Conservation (phyloP, 2,113 vertebrate genomes). For the Microtus pennsylvanicus region DNA sequence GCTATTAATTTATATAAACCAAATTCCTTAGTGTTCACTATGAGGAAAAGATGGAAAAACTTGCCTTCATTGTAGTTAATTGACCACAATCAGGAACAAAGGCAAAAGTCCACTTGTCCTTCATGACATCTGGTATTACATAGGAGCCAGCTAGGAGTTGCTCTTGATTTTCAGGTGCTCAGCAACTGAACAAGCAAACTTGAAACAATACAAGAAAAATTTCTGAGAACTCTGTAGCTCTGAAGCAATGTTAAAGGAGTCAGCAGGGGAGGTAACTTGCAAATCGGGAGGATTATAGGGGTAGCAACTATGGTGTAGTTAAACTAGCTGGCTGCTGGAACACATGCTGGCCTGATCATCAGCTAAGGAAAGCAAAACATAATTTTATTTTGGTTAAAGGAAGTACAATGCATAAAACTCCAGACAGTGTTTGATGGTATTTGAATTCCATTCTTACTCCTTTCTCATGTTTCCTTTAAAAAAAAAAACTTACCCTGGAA, state of each 20-base stretch:
- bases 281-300: background rate
- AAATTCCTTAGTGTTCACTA: background rate
- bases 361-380: background rate
- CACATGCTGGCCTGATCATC: slow-evolving; percentile 5
- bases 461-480: slow-evolving; percentile 57
- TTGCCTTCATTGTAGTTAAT: slow-evolving; percentile 6
- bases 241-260: slow-evolving; percentile 2
- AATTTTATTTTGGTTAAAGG: slow-evolving; percentile 62
- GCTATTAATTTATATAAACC: background rate
- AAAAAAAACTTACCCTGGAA: slow-evolving; percentile 55
- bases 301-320: background rate
- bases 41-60: background rate
- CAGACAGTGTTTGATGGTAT: slow-evolving; percentile 38
- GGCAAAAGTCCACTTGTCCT: slow-evolving; percentile 24
- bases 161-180: slow-evolving; percentile 47
- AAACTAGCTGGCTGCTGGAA: slow-evolving; percentile 25
- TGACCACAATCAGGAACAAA: slow-evolving; percentile 49
- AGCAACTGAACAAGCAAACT: background rate
- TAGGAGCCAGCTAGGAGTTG: background rate
- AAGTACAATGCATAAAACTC: slow-evolving; percentile 65
- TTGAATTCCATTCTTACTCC: slow-evolving; percentile 49
- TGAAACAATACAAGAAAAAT: slow-evolving; percentile 60
- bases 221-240: slow-evolving; percentile 28
- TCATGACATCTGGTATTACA: background rate
- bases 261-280: slow-evolving; percentile 2